phyloP scores from a whole-genome alignment of 1,140 invertebrate genomes.

The Sinonovacula constricta region DNA sequence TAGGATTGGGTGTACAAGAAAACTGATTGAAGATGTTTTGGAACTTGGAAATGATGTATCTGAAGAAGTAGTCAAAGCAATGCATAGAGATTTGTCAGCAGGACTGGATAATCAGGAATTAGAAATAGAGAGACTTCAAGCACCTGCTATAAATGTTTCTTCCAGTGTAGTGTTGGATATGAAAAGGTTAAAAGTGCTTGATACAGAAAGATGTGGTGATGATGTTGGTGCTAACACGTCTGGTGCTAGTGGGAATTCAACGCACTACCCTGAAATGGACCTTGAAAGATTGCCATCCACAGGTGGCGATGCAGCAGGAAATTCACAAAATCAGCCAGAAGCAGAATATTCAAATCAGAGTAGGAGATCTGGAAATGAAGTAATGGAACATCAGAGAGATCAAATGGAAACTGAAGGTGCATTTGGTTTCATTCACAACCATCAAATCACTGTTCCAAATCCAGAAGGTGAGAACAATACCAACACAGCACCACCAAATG shows the following conservation, averaged over 20 bases:
- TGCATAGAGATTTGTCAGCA: neutral
- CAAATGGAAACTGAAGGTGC: neutral
- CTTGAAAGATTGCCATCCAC: too few species aligned
- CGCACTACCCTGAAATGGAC: too few species aligned
- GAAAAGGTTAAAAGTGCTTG: neutral
- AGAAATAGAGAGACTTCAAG: neutral
- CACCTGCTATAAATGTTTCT: neutral
- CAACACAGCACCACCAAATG: neutral
- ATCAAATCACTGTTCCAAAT: neutral
- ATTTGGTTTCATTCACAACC: neutral
- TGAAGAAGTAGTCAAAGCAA: neutral
- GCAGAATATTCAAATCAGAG: neutral
- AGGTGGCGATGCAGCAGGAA: neutral
- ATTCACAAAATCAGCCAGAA: neutral
- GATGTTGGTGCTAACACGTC: neutral
- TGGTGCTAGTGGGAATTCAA: neutral
- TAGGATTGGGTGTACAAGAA: neutral
- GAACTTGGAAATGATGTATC: slow-evolving; percentile 8
- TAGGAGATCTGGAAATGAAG: too few species aligned
- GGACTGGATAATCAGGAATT: neutral
- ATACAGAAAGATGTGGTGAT: neutral
- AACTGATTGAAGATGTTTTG: neutral
- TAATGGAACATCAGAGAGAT: neutral
- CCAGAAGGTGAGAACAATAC: too few species aligned
- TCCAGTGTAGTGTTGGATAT: neutral